These are phyloP conservation scores for Archocentrus centrarchus DNA, from an alignment of 2,113 vertebrate species.

Conservation along the genomic window DNA sequence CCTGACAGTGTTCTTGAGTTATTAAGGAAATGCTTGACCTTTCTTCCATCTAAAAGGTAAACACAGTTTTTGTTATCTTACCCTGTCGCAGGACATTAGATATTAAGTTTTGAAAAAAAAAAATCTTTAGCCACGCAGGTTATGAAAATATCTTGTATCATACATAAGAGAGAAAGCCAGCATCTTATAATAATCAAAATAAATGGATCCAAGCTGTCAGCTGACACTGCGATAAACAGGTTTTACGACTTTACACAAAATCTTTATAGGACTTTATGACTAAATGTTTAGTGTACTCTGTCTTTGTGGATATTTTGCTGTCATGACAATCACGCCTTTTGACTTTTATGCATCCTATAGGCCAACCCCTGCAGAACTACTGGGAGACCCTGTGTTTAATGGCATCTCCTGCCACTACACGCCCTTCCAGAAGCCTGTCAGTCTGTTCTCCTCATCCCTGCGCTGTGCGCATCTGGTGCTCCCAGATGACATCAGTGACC, in stretches of 20 bases:
- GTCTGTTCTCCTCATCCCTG: constrained; percentile 91
- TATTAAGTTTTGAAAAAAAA: constrained; percentile 10
- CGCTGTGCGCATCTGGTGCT: constrained; percentile 92
- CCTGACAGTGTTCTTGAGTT: constrained; percentile 85
- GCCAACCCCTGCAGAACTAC: constrained; percentile 87
- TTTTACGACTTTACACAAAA: neutral
- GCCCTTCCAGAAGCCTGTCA: constrained; percentile 85
- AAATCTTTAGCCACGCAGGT: neutral
- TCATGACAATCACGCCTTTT: neutral
- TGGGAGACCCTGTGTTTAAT: constrained; percentile 85
- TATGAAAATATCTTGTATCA: neutral
- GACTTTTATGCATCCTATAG: constrained; percentile 67
- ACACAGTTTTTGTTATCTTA: constrained; percentile 11
- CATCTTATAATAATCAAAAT: neutral
- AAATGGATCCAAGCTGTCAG: neutral
- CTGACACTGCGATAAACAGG: neutral
- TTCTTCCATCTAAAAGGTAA: constrained; percentile 93
- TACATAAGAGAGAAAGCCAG: neutral
- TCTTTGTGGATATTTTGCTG: neutral
- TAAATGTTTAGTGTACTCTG: neutral
- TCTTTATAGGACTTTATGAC: neutral
- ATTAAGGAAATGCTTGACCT: constrained; percentile 93
- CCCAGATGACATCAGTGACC: constrained; percentile 92
- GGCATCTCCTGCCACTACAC: constrained; percentile 84
- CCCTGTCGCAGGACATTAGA: constrained; percentile 8